phyloP scores from a whole-genome alignment of 2,113 vertebrate genomes.

The Corynorhinus townsendii region DNA sequence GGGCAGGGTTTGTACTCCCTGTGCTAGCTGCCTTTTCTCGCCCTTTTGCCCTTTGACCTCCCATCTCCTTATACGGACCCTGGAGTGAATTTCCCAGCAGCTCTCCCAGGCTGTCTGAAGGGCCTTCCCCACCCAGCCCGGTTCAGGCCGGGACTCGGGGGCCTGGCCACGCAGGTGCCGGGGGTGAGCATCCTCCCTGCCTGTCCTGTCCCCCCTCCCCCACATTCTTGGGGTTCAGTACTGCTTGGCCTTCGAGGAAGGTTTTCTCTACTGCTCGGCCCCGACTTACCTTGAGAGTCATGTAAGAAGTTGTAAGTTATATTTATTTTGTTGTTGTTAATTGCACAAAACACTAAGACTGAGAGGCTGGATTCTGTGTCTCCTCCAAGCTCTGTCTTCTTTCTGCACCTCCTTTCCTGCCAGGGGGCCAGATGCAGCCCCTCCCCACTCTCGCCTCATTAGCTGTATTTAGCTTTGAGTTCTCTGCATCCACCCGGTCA shows the following conservation, averaged over 20 bases:
- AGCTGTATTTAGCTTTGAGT: slow-evolving; percentile 76
- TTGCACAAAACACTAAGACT: slow-evolving; percentile 86
- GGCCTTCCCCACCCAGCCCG: not conserved
- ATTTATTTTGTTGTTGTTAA: slow-evolving; percentile 84
- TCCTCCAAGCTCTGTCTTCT: slow-evolving; percentile 62
- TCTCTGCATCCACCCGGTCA: not conserved
- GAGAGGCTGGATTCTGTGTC: slow-evolving; percentile 71
- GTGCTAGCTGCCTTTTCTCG: not conserved
- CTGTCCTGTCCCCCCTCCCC: not conserved
- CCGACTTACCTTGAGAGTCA: slow-evolving; percentile 72
- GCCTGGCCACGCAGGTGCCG: not conserved
- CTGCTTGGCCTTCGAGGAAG: slow-evolving; percentile 51
- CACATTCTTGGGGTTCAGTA: slow-evolving; percentile 39
- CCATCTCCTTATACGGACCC: not conserved
- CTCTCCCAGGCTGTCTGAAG: not conserved
- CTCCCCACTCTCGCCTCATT: not conserved
- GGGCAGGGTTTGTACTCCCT: not conserved
- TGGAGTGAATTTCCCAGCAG: not conserved
- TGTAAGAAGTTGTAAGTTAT: slow-evolving; percentile 82
- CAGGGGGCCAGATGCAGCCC: slow-evolving; percentile 28
- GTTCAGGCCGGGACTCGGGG: not conserved
- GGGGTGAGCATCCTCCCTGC: not conserved
- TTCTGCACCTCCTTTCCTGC: slow-evolving; percentile 56
- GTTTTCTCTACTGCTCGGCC: slow-evolving; percentile 57
- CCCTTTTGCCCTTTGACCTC: not conserved